Conservation (phyloP, 2,888 invertebrate species). For the Volucella inflata region DNA sequence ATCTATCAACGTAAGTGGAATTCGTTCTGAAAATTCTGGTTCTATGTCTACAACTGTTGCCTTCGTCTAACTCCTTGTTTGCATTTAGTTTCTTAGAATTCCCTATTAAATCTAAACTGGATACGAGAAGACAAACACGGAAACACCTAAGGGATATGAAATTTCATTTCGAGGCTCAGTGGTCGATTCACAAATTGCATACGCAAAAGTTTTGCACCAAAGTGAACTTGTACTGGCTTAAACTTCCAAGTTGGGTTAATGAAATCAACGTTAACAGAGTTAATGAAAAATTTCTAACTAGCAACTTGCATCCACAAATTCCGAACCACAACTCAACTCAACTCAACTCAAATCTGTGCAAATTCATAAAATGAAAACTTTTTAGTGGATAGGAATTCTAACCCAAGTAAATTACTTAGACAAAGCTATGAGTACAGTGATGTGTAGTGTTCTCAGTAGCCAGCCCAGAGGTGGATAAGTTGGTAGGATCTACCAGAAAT, state of each 20-base stretch:
- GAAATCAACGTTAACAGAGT: conserved; percentile 38
- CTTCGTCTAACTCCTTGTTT: background rate
- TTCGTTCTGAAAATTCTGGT: background rate
- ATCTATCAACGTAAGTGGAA: background rate
- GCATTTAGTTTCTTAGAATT: conserved; percentile 11
- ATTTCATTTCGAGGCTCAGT: background rate
- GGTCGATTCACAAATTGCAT: conserved; percentile 4
- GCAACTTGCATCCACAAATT: too few species aligned
- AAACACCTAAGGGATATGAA: conserved; percentile 1
- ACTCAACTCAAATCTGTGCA: background rate
- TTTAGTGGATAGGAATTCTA: background rate
- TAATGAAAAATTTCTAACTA: conserved; percentile 21
- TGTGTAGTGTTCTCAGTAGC: background rate
- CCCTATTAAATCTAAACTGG: conserved; percentile 12
- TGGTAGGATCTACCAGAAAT: background rate
- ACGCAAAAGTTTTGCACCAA: conserved; percentile 14
- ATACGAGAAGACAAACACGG: background rate
- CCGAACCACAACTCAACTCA: too few species aligned
- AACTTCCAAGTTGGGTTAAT: conserved; percentile 30
- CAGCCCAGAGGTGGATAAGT: background rate
- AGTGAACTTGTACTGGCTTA: conserved; percentile 5
- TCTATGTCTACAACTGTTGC: background rate
- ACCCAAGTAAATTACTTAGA: conserved; percentile 2
- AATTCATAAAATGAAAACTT: conserved; percentile 5
- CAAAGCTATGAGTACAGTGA: background rate